phyloP scores from a whole-genome alignment of 2,888 invertebrate species.

The Chaetoderma sp. region DNA sequence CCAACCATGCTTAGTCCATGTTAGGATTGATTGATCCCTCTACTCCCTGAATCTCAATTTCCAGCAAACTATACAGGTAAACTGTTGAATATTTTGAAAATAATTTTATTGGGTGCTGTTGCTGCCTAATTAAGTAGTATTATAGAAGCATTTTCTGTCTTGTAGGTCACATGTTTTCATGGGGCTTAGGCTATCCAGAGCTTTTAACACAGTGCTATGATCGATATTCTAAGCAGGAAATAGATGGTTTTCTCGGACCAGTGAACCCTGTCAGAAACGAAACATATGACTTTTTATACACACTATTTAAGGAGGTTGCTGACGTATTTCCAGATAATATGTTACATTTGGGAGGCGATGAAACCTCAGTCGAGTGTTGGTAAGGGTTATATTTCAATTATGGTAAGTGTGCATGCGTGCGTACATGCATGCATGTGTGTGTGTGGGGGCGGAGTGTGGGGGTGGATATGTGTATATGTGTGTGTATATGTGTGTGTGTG shows the following conservation, averaged over 20 bases:
- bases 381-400: too few relatives aligned
- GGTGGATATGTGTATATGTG: not conserved
- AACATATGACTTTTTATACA: slow-evolving; percentile 53
- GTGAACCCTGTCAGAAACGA: slow-evolving; percentile 56
- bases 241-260: slow-evolving; percentile 55
- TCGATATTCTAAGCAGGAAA: slow-evolving; percentile 28
- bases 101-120: too few relatives aligned
- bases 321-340: slow-evolving; percentile 59
- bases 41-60: too few relatives aligned
- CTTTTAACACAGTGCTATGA: slow-evolving; percentile 66
- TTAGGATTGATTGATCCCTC: too few relatives aligned
- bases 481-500: not conserved
- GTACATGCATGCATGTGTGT: too few relatives aligned
- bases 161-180: slow-evolving; percentile 67
- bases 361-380: slow-evolving; percentile 62
- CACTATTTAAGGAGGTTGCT: slow-evolving; percentile 57
- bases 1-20: too few relatives aligned
- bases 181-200: slow-evolving; percentile 66
- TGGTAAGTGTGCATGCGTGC: not conserved
- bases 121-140: not conserved
- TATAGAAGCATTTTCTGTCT: slow-evolving; percentile 1
- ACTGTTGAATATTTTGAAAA: too few relatives aligned
- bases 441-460: too few relatives aligned
- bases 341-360: slow-evolving; percentile 65
- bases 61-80: too few relatives aligned